Evolutionary conservation across 2,113 vertebrate species (phyloP), one percentile per base, ranked within the genome.

Genomic region (Thamnaconus septentrionalis): DNA sequence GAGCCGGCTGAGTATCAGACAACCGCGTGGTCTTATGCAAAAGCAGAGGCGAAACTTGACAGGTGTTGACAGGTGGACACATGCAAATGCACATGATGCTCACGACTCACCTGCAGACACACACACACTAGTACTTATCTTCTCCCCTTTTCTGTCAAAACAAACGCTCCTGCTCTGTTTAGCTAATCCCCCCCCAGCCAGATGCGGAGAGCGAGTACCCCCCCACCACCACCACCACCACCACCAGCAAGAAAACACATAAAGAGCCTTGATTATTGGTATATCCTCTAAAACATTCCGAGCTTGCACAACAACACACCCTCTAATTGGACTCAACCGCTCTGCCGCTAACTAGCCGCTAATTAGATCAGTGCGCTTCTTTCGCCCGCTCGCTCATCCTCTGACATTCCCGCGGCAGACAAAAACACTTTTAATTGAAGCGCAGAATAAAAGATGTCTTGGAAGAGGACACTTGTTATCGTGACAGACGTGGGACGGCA

Each of bases 331-430:
- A 79, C 70, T 75, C 71, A 87, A 84, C 79, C 82, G 81, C 84
- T 82, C 78, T 83, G 76, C 67, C 85, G 86, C 81, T 88, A 88
- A 91, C 85, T 79, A 91, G 79, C 82, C 82, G 87, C 83, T 91
- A 90, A 92, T 91, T 88, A 87, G 76, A 86, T 86, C 76, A 78
- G 73, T 76, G 79, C 82, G 75, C 83, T 89, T 74, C 67, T 76
- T 78, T 82, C 76, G 69, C 75, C 76, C 58, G 31, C 64, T 69
- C 72, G 65, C 49, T 62, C 64, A 65, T 81, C 71, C 65, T 65
- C 56, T 59, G 69, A 73, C 72, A 76, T 89, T 83, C 77, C 84
- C 81, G 82, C 57, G 65, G 60, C 47, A 7, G 59, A 85, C 83
- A 71, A 83, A 88, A 86, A 84, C 75, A 74, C 56, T 71, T 75